phyloP scores from a whole-genome alignment of 1,140 invertebrate species.

The Pentalonia nigronervosa region DNA sequence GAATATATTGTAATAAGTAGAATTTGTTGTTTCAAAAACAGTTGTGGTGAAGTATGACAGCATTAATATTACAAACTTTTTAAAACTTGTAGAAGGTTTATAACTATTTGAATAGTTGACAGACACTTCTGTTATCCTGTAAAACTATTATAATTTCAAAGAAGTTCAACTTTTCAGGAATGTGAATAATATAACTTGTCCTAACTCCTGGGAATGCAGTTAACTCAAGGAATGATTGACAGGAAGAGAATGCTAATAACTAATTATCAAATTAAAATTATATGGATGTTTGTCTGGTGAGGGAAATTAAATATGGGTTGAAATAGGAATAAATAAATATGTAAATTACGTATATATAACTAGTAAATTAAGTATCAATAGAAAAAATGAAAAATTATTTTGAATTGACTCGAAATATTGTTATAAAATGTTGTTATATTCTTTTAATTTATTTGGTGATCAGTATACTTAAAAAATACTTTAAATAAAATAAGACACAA shows the following conservation, averaged over 20 bases:
- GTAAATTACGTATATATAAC: too few relatives aligned
- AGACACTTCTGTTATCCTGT: background rate
- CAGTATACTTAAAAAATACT: background rate
- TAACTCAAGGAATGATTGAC: background rate
- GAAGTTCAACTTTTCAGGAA: background rate
- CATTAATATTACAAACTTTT: background rate
- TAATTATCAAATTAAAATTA: background rate
- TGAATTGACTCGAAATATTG: too few relatives aligned
- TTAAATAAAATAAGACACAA: background rate
- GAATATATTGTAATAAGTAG: background rate
- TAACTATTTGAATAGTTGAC: background rate
- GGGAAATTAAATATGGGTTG: background rate
- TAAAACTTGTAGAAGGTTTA: background rate
- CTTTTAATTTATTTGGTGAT: background rate
- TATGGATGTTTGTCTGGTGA: background rate
- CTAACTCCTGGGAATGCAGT: background rate
- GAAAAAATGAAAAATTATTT: too few relatives aligned
- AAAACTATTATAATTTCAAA: background rate
- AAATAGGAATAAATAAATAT: background rate
- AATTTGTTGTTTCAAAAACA: background rate
- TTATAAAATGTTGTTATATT: background rate
- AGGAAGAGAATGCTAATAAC: background rate
- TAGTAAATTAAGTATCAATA: too few relatives aligned
- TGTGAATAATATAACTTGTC: background rate
- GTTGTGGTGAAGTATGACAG: background rate